Conservation (phyloP, 2,888 invertebrate species). For the Drosophila niveifrons region DNA sequence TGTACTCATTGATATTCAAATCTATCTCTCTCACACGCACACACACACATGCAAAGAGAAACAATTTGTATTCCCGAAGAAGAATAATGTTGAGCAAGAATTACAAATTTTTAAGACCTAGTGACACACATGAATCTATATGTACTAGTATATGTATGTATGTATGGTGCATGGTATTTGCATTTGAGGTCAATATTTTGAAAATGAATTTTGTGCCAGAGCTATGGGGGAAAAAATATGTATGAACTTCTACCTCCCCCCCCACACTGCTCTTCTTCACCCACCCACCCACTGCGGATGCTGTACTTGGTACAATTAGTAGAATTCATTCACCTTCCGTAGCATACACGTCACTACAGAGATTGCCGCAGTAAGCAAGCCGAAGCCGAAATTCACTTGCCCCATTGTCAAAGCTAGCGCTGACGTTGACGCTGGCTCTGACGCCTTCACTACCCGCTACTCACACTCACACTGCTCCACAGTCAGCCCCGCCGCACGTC, state of each 20-base stretch:
- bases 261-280: no score
- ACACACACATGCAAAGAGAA: not conserved
- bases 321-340: conserved; percentile 68
- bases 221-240: not conserved
- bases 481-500: not conserved
- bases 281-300: no score
- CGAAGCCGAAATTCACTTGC: conserved; percentile 53
- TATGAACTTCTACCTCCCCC: not conserved
- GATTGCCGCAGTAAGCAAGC: conserved; percentile 52
- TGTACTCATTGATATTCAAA: conserved; percentile 2
- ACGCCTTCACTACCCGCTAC: conserved; percentile 42
- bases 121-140: not conserved
- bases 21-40: not conserved
- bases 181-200: conserved; percentile 1
- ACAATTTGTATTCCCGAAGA: not conserved
- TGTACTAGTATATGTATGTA: not conserved
- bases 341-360: conserved; percentile 58
- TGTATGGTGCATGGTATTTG: not conserved
- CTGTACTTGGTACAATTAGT: not conserved
- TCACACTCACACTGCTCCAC: no score
- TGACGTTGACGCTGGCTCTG: conserved; percentile 50
- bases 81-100: not conserved
- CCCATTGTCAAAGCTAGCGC: conserved; percentile 37
- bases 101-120: not conserved
- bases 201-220: not conserved